Evolutionary conservation across 2,797 vertebrate species (phyloP), one percentile per base, ranked within the genome.

Genomic region (Malurus splendens): DNA sequence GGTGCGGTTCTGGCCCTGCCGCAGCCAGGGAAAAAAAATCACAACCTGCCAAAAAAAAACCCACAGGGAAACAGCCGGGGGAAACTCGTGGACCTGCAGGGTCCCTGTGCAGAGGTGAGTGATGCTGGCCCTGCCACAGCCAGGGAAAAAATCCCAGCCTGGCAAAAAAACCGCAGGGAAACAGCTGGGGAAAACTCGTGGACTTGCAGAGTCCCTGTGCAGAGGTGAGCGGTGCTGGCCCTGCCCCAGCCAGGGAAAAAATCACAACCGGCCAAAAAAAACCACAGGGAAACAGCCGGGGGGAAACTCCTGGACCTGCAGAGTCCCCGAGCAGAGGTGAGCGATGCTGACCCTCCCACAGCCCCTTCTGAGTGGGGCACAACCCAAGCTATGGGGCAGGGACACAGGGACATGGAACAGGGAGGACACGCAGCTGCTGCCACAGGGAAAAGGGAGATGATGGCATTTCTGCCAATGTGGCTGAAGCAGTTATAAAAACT

Each of bases 241-340:
- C 87, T 74, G 88, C 73, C 42, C 1, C 61, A 11, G 81, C 41
- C 68, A 2, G n/a, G 52, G 30, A 18, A 4, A 54, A 9, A 36
- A 12, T 12, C 36, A 36, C 12, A 36, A 36, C 36, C 36, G 5
- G 36, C 36, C 36, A 36, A 36, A 36, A 36, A 36, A 36, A 36
- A 36, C 36, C 51, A 11, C 1, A 2, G 23, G 70, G 33, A 77
- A 30, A 23, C 2, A 19, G 27, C 19, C 3, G 1, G 24, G 45
- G 20, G 4, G 4, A 16, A n/a, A 1, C 41, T 8, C 6, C 20
- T 8, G 6, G 6, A 15, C 8, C 30, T 33, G 39, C 50, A 5
- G 13, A 10, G n/a, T 3, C 44, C 48, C 73, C 8, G 15, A 0
- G 2, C 0, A 12, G 14, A 9, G 36, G 5, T 0, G 7, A 6